Base-by-base conservation (phyloP, 2,797 vertebrate genomes). In the Chelonia mydas region DNA sequence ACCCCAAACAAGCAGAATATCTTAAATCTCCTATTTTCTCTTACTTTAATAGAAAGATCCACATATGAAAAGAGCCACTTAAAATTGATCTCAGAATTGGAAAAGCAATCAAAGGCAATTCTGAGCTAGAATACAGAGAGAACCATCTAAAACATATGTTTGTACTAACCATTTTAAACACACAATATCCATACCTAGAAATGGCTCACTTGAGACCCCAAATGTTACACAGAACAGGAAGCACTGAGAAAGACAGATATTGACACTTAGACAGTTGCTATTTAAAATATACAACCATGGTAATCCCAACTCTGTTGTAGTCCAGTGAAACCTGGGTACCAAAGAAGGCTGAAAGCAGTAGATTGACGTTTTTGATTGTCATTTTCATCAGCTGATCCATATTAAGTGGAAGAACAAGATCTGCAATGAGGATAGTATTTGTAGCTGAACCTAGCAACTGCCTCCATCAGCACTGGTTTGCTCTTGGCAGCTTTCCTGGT, bases 101-200 rank as follows among this genome's bases (percentile, higher is more conserved):
- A 49, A 7, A 72, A 95, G 45, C 25, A 94, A 89, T 81, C 53
- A 83, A 95, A 65, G 59, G 0, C 4, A 78, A 79, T 86, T 93
- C 41, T 90, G 88, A 68, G 49, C 76, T 89, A 49, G 2, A 0
- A 1, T 5, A 84, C 25, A 86, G 41, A 83, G 41, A 59, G 47
- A 92, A 88, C 80, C 57, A 0, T 3, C 10, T 50, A 41, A 92
- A 87, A 51, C 83, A 88, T 6, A 33, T 77, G 27, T 81, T 93
- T 88, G 23, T 25, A 81, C 1, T 78, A 88, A 82, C 2, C 28
- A 53, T 47, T 53, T 91, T n/a, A 31, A 41, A 59, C 45, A 82
- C 19, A 54, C 15, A 92, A 76, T 74, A 90, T 15, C 5, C 81
- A 79, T 86, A 83, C 27, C 50, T 85, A 11, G 19, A 83, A 79